Evolutionary conservation across 1,140 invertebrate species (phyloP), one percentile per base, ranked within the genome.

Genomic region (Drosophila dunni): DNA sequence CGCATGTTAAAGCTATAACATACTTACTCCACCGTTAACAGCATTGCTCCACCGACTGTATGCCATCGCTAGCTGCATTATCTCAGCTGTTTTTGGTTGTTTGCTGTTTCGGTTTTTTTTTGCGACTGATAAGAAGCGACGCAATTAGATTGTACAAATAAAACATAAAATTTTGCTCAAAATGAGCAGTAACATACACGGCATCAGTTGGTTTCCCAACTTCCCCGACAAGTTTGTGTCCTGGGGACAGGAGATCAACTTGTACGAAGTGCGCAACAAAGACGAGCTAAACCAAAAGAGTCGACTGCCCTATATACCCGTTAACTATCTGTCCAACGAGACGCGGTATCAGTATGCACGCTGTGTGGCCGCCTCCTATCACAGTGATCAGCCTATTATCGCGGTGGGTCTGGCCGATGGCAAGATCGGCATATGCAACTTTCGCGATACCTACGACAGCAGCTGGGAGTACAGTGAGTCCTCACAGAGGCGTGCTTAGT

Each of bases 401-500:
- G 97, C 97, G 0, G 94, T 98, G 58, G 97, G 97, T 2, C 95
- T 97, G 83, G 95, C 95, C 0, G 97, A 96, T 93, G 97, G 97
- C n/a, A 96, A 96, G 93, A 95, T 98, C 24, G 93, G 95, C 6
- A 93, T 98, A 1, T 96, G 95, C 24, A 96, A 95, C 34, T 96
- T 98, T 92, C 96, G 96, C 10, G 95, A 96, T 42, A 94, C 94
- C 5, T 93, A 79, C 56, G 92, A 92, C 38, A 81, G 75, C 57
- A 91, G 90, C 71, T 89, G 81, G 76, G 91, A 92, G 58, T 92
- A 86, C 72, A 92, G 91, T 92, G 64, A 67, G 76, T 15, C 13
- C 10, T 44, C 5, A 9, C 3, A 3, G 7, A 15, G 0, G 50
- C 0, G 3, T 10, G 3, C 29, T 1, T 13, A 9, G 7, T 3